Conservation (phyloP, 2,888 invertebrate genomes). For the Altica lythri region DNA sequence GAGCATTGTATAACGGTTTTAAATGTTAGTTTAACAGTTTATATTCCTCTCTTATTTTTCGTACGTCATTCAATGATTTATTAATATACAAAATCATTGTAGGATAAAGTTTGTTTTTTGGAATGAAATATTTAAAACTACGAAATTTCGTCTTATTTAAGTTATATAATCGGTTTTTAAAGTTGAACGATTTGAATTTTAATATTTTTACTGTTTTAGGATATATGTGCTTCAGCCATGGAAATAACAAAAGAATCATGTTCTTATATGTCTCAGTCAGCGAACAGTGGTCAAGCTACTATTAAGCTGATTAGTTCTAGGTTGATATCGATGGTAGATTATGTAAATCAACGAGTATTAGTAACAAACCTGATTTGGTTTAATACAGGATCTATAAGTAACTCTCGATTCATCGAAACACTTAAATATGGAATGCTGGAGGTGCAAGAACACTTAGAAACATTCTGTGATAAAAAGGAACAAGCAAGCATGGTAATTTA, state of each 20-base stretch:
- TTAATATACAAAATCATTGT: too few relatives aligned
- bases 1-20: too few relatives aligned
- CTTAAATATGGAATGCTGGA: slow-evolving; percentile 88
- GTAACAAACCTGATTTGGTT: slow-evolving; percentile 93
- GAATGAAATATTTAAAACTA: too few relatives aligned
- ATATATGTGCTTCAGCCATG: slow-evolving; percentile 78
- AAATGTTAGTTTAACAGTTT: too few relatives aligned
- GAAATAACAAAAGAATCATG: slow-evolving; percentile 76
- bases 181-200: too few relatives aligned
- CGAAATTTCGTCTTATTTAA: too few relatives aligned
- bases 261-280: slow-evolving; percentile 63
- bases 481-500: slow-evolving; percentile 76
- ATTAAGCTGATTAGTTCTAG: slow-evolving; percentile 60
- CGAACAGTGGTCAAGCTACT: slow-evolving; percentile 59
- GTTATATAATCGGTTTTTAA: too few relatives aligned
- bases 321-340: slow-evolving; percentile 65
- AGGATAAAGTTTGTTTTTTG: too few relatives aligned
- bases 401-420: slow-evolving; percentile 77
- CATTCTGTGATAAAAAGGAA: slow-evolving; percentile 89
- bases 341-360: slow-evolving; percentile 63
- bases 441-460: slow-evolving; percentile 94
- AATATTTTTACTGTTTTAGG: slow-evolving; percentile 60
- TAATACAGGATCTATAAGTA: slow-evolving; percentile 72
- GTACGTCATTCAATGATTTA: too few relatives aligned
- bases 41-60: too few relatives aligned